These are phyloP conservation scores for silkworm (Bombyx mori) DNA, from an alignment of 1,140 invertebrate genomes.

Conservation along the genomic window ASM3026992v2 NC_085118.1:4024501-4025000, in stretches of 20 bases:
- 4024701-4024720: background rate
- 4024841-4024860: conserved; percentile 46
- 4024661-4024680: too few species aligned
- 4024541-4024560: too few species aligned
- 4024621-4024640: too few species aligned
- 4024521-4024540: too few species aligned
- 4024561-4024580: too few species aligned
- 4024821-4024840: conserved; percentile 29
- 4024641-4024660: too few species aligned
- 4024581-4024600: too few species aligned
- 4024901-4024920: conserved; percentile 16
- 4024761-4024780: conserved; percentile 20
- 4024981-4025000: too few species aligned
- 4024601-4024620: too few species aligned
- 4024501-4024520: too few species aligned
- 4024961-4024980: background rate
- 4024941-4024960: conserved; percentile 1
- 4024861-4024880: conserved; percentile 39
- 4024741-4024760: conserved; percentile 7
- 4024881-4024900: conserved; percentile 23
- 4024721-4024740: conserved; percentile 5
- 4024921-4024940: background rate
- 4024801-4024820: conserved; percentile 19
- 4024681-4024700: too few species aligned
- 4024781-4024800: conserved; percentile 24